These are phyloP conservation scores for Montipora efflorescens DNA, from an alignment of 64 coral and sea anemone genomes.

Conservation along the genomic window DNA sequence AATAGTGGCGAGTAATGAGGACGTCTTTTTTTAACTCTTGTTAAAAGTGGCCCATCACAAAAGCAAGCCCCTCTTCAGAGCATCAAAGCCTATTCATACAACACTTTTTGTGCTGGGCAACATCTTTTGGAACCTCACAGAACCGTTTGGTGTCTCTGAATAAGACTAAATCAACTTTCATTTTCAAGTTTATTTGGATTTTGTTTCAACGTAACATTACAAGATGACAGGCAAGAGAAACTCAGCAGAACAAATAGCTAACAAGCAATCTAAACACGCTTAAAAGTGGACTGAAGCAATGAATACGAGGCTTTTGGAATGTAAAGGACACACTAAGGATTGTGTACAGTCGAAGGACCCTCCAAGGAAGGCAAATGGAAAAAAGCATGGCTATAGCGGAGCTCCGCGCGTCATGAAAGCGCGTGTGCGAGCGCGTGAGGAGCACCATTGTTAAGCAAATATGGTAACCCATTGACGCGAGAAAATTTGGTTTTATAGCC, in stretches of 20 bases:
- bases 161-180: conserved; percentile 6
- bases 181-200: not conserved
- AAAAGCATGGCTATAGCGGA: not conserved
- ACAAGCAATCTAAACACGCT: not conserved
- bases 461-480: no score
- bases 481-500: no score
- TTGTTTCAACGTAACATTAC: not conserved
- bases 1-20: no score
- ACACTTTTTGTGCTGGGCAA: conserved; percentile 37
- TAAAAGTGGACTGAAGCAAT: not conserved
- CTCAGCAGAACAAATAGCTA: not conserved
- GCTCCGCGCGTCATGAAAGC: no score
- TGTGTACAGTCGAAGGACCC: conserved; percentile 29
- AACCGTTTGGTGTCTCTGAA: conserved; percentile 42
- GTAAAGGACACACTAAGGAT: not conserved
- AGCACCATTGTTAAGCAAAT: no score
- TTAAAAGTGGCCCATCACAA: not conserved
- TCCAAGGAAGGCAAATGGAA: conserved; percentile 15
- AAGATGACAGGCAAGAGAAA: not conserved
- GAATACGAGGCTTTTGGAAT: not conserved
- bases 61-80: not conserved
- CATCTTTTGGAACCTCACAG: conserved; percentile 12
- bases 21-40: not conserved
- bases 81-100: no score
- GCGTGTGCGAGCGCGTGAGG: no score